A percentile compares a stretch with the other conserved stretches of the same genome.
These are phyloP conservation scores for Tenthredo notha DNA, from an alignment of 2,888 invertebrate species.

Conservation along the genomic window DNA sequence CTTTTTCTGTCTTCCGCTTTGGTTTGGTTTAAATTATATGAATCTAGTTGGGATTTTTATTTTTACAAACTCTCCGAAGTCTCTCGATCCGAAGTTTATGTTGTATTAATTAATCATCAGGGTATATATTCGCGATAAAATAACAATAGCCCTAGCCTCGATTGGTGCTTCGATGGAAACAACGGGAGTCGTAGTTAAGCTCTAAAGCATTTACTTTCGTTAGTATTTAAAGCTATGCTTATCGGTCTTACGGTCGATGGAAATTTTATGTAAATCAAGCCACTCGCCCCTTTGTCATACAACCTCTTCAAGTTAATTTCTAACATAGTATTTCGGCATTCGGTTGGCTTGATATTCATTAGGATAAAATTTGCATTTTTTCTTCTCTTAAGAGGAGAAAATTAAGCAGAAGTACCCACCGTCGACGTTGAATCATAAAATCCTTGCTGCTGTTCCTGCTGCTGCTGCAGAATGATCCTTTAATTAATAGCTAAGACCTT, in stretches of 20 bases:
- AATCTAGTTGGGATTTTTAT: background rate
- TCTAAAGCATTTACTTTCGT: constrained; percentile 33
- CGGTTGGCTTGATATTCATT: constrained; percentile 39
- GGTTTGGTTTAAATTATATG: background rate
- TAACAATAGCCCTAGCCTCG: background rate
- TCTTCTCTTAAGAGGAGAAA: background rate
- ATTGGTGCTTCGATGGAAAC: background rate
- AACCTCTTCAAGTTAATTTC: constrained; percentile 36
- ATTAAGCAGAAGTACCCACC: background rate
- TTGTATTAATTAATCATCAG: constrained; percentile 20
- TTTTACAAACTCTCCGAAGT: background rate
- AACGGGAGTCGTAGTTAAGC: background rate
- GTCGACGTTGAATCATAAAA: constrained; percentile 33
- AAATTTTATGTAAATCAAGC: constrained; percentile 47
- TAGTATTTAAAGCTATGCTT: constrained; percentile 32
- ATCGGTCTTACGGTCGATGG: constrained; percentile 29
- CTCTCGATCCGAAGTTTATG: background rate
- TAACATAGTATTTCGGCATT: constrained; percentile 35
- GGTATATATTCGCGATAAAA: constrained; percentile 17
- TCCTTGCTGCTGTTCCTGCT: background rate
- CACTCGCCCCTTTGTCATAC: constrained; percentile 43
- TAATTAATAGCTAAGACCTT: constrained; percentile 35
- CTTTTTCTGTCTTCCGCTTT: background rate
- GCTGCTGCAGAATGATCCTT: background rate
- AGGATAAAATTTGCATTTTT: constrained; percentile 27